Evolutionary conservation across 2,888 invertebrate genomes (phyloP).

Genomic region (Leptopterna dolabrata): DNA sequence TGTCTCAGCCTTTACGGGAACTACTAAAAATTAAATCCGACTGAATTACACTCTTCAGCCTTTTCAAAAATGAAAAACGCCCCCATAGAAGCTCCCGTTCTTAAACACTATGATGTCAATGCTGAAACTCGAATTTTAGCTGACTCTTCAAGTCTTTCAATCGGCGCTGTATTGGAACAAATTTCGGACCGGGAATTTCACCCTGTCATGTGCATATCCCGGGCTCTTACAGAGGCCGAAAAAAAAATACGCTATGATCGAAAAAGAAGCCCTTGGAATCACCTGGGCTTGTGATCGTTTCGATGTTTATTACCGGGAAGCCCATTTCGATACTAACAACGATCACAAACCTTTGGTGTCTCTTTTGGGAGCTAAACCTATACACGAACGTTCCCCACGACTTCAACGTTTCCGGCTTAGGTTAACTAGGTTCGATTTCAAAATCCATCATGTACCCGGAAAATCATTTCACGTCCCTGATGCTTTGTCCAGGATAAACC

Average conservation of each 20-base stretch:
- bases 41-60: too few species aligned
- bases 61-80: too few species aligned
- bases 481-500: too few species aligned
- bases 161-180: too few species aligned
- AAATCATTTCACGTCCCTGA: too few species aligned
- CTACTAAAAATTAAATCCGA: too few species aligned
- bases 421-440: background rate
- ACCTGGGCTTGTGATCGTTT: constrained; percentile 19
- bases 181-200: background rate
- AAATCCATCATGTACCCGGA: background rate
- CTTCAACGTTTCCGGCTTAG: too few species aligned
- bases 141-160: background rate
- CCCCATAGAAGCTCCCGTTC: too few species aligned
- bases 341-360: constrained; percentile 27
- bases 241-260: too few species aligned
- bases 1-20: too few species aligned
- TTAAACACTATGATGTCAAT: too few species aligned
- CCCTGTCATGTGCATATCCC: background rate
- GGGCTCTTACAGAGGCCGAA: background rate
- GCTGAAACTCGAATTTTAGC: background rate
- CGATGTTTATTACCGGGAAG: background rate
- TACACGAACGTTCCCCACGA: constrained; percentile 65
- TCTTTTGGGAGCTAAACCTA: background rate
- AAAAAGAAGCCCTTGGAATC: too few species aligned
- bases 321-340: background rate